phyloP scores from a whole-genome alignment of 2,888 invertebrate species.

The Cheilosia scutellata region DNA sequence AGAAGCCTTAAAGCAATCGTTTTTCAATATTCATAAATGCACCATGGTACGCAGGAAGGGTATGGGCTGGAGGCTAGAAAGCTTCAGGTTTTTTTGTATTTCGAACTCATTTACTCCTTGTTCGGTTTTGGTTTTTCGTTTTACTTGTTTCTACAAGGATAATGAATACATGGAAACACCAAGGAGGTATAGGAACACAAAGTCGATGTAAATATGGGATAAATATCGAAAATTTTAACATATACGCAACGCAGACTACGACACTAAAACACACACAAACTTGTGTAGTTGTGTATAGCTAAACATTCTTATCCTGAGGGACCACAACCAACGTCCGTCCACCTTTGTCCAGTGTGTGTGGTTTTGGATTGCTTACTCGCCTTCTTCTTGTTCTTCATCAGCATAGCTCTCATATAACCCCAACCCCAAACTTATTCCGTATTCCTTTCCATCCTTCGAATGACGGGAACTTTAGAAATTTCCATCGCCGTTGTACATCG shows the following conservation, averaged over 20 bases:
- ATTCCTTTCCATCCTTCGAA: constrained; percentile 58
- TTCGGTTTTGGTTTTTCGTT: constrained; percentile 30
- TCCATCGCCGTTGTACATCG: constrained; percentile 52
- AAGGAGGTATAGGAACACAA: constrained; percentile 46
- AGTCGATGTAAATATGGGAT: constrained; percentile 71
- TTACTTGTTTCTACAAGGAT: constrained; percentile 44
- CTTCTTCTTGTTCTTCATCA: constrained; percentile 73
- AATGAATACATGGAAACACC: constrained; percentile 67
- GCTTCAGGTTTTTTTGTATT: constrained; percentile 36
- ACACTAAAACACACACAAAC: constrained; percentile 20
- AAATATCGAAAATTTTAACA: constrained; percentile 71
- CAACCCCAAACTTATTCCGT: constrained; percentile 17
- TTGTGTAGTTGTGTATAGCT: not conserved
- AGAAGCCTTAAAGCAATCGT: constrained; percentile 64
- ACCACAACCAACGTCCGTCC: constrained; percentile 62
- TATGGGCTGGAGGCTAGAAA: constrained; percentile 6
- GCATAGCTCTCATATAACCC: constrained; percentile 25
- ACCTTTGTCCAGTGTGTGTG: constrained; percentile 73
- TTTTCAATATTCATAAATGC: constrained; percentile 72
- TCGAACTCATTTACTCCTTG: constrained; percentile 52
- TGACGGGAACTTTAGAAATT: constrained; percentile 73
- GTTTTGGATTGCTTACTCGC: constrained; percentile 72
- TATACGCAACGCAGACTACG: constrained; percentile 59
- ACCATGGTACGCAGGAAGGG: constrained; percentile 16
- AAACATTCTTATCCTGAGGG: constrained; percentile 61